A percentile compares a stretch with the other conserved stretches of the same genome.
phyloP scores from a whole-genome alignment of 2,113 vertebrate genomes.

The Pelecanoides urinatrix region DNA sequence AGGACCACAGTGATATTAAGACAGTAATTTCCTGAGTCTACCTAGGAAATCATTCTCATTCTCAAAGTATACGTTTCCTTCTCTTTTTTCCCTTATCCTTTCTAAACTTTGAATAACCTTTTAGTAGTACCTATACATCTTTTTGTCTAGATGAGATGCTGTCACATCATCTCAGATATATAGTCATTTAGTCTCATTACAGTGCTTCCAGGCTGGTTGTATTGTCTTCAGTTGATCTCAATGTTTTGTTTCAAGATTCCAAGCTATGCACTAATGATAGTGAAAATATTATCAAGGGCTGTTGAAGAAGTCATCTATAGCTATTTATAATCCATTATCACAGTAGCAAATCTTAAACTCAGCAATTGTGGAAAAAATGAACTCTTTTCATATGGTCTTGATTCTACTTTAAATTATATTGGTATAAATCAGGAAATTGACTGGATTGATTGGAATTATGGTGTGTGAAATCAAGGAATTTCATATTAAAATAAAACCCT shows the following conservation, averaged over 20 bases:
- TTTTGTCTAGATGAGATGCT: neutral
- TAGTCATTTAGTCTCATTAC: neutral
- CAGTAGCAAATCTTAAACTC: constrained; percentile 5
- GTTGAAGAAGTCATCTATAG: neutral
- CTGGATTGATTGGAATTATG: neutral
- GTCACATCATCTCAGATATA: neutral
- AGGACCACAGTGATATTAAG: neutral
- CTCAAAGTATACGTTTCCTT: neutral
- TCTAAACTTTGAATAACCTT: neutral
- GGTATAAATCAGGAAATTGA: neutral
- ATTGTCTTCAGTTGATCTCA: neutral
- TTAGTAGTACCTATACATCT: neutral
- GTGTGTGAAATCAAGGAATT: neutral
- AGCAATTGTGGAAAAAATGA: neutral
- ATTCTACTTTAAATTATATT: neutral
- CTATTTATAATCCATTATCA: constrained; percentile 31
- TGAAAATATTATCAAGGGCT: neutral
- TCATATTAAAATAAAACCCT: neutral
- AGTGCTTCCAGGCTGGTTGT: neutral
- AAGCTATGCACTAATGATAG: neutral
- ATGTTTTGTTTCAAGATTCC: neutral
- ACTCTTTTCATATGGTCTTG: constrained; percentile 3
- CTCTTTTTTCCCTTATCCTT: neutral
- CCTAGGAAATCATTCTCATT: neutral
- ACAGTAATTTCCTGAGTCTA: neutral